Conservation (phyloP, 2,797 vertebrate genomes). For the Tangara arthus region DNA sequence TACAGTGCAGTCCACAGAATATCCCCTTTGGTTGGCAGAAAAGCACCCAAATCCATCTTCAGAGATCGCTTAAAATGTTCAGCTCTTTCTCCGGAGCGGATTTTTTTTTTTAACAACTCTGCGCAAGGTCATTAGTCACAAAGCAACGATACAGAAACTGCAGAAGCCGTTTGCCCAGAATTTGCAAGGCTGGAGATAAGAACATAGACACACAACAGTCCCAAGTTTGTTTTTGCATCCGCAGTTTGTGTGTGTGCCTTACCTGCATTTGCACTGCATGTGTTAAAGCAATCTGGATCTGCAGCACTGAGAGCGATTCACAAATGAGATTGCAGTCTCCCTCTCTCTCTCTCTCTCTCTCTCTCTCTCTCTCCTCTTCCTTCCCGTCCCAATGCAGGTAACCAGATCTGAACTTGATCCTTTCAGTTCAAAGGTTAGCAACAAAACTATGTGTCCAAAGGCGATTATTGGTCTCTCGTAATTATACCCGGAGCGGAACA, state of each 20-base stretch:
- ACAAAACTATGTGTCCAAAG: slow-evolving; percentile 65
- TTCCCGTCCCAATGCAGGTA: slow-evolving; percentile 79
- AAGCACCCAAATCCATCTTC: slow-evolving; percentile 70
- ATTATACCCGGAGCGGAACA: slow-evolving; percentile 42
- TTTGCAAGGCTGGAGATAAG: slow-evolving; percentile 52
- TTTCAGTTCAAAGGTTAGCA: slow-evolving; percentile 82
- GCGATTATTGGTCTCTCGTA: slow-evolving; percentile 51
- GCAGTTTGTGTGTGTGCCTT: slow-evolving; percentile 79
- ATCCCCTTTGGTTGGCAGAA: slow-evolving; percentile 42
- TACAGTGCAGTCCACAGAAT: slow-evolving; percentile 58
- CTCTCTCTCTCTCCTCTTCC: slow-evolving; percentile 65
- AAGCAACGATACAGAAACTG: slow-evolving; percentile 70
- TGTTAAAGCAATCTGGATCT: slow-evolving; percentile 87
- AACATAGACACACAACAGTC: slow-evolving; percentile 48
- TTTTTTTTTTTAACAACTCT: slow-evolving; percentile 75
- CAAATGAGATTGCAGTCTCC: slow-evolving; percentile 92
- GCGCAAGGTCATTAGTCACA: slow-evolving; percentile 81
- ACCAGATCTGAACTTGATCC: slow-evolving; percentile 85
- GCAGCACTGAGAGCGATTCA: slow-evolving; percentile 90
- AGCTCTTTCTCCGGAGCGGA: slow-evolving; percentile 60
- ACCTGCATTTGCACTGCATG: slow-evolving; percentile 92
- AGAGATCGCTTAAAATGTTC: slow-evolving; percentile 59
- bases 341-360: slow-evolving; percentile 51
- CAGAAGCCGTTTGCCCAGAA: slow-evolving; percentile 61
- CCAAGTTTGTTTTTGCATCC: slow-evolving; percentile 79